These are phyloP conservation scores for Paramuricea clavata DNA, from an alignment of 92 coral and sea anemone genomes.

Conservation along the genomic window DNA sequence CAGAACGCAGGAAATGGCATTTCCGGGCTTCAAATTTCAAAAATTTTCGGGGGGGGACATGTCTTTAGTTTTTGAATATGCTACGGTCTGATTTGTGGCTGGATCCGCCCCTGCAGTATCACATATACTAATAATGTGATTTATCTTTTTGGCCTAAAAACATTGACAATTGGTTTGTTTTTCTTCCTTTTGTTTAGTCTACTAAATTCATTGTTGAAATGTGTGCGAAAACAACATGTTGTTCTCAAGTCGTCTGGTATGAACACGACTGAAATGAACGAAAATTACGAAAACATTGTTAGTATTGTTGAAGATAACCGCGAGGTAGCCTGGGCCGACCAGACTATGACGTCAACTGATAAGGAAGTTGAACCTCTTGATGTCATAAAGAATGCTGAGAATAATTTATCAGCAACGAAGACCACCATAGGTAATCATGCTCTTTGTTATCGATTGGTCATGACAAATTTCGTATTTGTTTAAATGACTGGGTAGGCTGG, in stretches of 20 bases:
- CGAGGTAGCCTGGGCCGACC: slow-evolving; percentile 96
- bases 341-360: slow-evolving; percentile 27
- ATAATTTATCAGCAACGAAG: not conserved
- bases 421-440: not conserved
- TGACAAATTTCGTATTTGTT: no score
- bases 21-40: no score
- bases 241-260: slow-evolving; percentile 88
- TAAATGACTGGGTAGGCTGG: no score
- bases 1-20: no score
- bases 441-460: not conserved
- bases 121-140: no score
- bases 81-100: no score
- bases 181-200: slow-evolving; percentile 57
- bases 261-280: slow-evolving; percentile 76
- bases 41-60: no score
- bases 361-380: not conserved
- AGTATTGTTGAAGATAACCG: slow-evolving; percentile 75
- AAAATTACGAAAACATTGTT: slow-evolving; percentile 74
- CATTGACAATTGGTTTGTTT: no score
- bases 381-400: slow-evolving; percentile 24
- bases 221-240: slow-evolving; percentile 77
- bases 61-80: no score
- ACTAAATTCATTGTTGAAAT: slow-evolving; percentile 67
- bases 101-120: no score
- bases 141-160: no score